Evolutionary conservation across 2,797 vertebrate species (phyloP).

Genomic region (Triplophysa bombifrons): DNA sequence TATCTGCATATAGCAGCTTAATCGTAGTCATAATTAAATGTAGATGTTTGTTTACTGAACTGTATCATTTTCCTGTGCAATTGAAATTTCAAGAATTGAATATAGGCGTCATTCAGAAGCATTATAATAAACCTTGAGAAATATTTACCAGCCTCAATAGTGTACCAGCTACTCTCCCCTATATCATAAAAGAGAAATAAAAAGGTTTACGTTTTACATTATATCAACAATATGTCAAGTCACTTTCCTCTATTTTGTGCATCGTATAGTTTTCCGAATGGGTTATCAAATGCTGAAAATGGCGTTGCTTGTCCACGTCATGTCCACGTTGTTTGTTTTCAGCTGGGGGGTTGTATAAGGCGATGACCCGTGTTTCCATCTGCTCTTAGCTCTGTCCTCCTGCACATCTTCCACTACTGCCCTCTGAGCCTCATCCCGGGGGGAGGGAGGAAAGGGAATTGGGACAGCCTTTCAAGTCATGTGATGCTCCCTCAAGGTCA

Average conservation of each 20-base stretch:
- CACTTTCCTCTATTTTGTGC: not conserved
- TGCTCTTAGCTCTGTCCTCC: constrained; percentile 53
- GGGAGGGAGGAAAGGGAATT: constrained; percentile 34
- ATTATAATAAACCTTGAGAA: not conserved
- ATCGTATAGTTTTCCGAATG: not conserved
- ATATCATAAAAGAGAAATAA: not conserved
- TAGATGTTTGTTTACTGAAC: too few relatives aligned
- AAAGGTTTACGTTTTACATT: not conserved
- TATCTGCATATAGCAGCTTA: too few relatives aligned
- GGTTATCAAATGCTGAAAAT: constrained; percentile 7
- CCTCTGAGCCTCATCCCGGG: constrained; percentile 37
- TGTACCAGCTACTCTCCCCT: too few relatives aligned
- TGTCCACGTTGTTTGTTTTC: constrained; percentile 51
- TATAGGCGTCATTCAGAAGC: too few relatives aligned
- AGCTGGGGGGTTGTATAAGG: constrained; percentile 60
- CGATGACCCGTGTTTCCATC: constrained; percentile 60
- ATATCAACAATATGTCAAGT: not conserved
- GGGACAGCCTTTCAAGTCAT: constrained; percentile 38
- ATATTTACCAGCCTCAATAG: too few relatives aligned
- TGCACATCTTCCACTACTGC: constrained; percentile 24
- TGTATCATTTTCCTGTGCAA: too few relatives aligned
- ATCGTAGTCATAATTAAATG: too few relatives aligned
- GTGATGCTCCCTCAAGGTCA: constrained; percentile 56
- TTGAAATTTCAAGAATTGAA: too few relatives aligned
- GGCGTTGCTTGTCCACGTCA: not conserved